phyloP scores from a whole-genome alignment of 2,888 invertebrate species.

The Aradus depressus region DNA sequence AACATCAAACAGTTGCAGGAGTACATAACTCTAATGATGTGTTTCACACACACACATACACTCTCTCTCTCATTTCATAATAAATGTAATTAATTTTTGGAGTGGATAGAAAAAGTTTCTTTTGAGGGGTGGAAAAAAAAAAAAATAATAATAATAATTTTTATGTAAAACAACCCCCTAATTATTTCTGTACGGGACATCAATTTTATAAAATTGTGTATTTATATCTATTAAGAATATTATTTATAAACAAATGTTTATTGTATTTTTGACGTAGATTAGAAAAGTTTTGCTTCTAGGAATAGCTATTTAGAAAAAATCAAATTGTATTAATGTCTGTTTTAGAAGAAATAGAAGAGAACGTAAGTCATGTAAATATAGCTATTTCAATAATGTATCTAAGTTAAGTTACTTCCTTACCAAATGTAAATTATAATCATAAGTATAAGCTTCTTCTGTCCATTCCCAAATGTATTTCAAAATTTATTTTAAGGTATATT shows the following conservation, averaged over 20 bases:
- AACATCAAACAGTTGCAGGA: too few relatives aligned
- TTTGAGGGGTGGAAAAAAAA: background rate
- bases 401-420: background rate
- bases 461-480: constrained; percentile 11
- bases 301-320: too few relatives aligned
- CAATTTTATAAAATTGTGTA: constrained; percentile 9
- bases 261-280: constrained; percentile 7
- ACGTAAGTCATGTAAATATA: background rate
- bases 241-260: too few relatives aligned
- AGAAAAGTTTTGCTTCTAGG: too few relatives aligned
- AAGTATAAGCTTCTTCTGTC: constrained; percentile 12
- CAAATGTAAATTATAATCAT: constrained; percentile 1
- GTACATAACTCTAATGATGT: too few relatives aligned
- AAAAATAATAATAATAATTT: background rate
- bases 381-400: background rate
- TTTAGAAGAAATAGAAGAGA: background rate
- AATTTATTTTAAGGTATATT: constrained; percentile 13
- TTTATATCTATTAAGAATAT: background rate
- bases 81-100: constrained; percentile 1
- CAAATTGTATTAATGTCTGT: background rate
- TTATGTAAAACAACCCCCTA: background rate
- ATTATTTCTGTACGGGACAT: background rate
- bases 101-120: constrained; percentile 15
- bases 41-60: constrained; percentile 13
- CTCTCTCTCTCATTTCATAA: constrained; percentile 3